These are phyloP conservation scores for Yponomeuta evonymella DNA, from an alignment of 2,888 invertebrate species.

Conservation along the genomic window DNA sequence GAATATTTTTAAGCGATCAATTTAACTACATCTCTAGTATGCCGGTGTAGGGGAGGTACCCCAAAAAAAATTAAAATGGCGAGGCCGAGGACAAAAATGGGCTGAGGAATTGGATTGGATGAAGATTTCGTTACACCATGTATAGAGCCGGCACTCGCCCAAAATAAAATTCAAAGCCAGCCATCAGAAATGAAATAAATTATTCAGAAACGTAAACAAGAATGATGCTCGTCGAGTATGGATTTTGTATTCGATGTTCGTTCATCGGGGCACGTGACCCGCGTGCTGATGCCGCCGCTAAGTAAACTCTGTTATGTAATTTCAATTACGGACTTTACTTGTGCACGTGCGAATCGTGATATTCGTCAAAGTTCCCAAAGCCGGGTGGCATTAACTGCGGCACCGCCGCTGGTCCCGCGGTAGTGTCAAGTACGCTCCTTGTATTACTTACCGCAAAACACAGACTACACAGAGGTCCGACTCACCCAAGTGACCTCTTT, in stretches of 20 bases:
- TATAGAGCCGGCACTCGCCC: not conserved
- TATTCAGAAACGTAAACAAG: slow-evolving; percentile 40
- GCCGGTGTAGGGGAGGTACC: too few species aligned
- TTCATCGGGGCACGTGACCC: slow-evolving; percentile 51
- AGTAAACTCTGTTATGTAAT: slow-evolving; percentile 50
- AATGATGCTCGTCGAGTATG: slow-evolving; percentile 46
- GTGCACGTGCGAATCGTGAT: slow-evolving; percentile 9
- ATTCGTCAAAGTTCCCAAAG: slow-evolving; percentile 12
- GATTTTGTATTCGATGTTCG: slow-evolving; percentile 59
- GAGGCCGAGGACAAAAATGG: too few species aligned
- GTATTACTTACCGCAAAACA: too few species aligned
- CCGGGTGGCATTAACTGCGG: not conserved
- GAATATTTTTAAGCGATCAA: too few species aligned
- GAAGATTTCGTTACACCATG: not conserved
- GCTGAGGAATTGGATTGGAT: too few species aligned
- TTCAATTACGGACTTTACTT: slow-evolving; percentile 50
- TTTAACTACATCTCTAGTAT: too few species aligned
- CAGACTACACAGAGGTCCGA: too few species aligned
- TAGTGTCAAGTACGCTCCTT: too few species aligned
- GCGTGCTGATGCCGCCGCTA: slow-evolving; percentile 53
- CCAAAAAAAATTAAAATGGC: too few species aligned
- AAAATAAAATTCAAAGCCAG: slow-evolving; percentile 18
- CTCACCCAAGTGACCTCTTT: too few species aligned
- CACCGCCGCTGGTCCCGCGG: not conserved
- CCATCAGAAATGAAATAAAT: slow-evolving; percentile 40